Percentiles rank a stretch among this genome's conserved stretches.
phyloP scores from a whole-genome alignment of 2,888 invertebrate species.

The Zele albiditarsus region DNA sequence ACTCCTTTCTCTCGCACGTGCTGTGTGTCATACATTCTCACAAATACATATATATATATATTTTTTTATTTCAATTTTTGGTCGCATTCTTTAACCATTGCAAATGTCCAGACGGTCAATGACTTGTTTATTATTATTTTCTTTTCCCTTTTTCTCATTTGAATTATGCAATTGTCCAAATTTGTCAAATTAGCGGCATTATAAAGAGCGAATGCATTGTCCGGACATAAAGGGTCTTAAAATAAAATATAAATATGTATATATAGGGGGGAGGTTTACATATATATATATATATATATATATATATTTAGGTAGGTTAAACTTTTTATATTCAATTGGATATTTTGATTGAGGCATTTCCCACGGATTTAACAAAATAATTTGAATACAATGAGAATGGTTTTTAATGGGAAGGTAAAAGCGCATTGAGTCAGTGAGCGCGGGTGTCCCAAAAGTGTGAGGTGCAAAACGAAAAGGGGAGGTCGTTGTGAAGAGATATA shows the following conservation, averaged over 20 bases:
- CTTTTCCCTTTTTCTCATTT: slow-evolving; percentile 36
- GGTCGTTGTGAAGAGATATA: slow-evolving; percentile 43
- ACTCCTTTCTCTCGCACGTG: slow-evolving; percentile 19
- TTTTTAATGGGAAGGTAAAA: slow-evolving; percentile 60
- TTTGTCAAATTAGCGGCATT: slow-evolving; percentile 67
- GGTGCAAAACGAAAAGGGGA: slow-evolving; percentile 65
- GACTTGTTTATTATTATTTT: slow-evolving; percentile 36
- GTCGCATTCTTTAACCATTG: slow-evolving; percentile 20
- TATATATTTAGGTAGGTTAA: neutral
- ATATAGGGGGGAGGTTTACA: neutral
- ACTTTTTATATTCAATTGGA: slow-evolving; percentile 3
- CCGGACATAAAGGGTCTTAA: neutral
- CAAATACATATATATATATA: neutral
- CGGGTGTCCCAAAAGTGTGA: slow-evolving; percentile 65
- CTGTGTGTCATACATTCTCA: neutral
- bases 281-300: neutral
- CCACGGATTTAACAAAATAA: slow-evolving; percentile 44
- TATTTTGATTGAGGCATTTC: slow-evolving; percentile 25
- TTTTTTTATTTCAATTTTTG: neutral
- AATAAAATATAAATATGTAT: slow-evolving; percentile 2
- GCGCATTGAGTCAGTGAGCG: slow-evolving; percentile 49
- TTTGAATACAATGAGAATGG: slow-evolving; percentile 69
- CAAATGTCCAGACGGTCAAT: slow-evolving; percentile 50
- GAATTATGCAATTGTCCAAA: slow-evolving; percentile 71
- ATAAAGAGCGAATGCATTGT: slow-evolving; percentile 32